Evolutionary conservation across 2,888 invertebrate genomes (phyloP).

Genomic region (Leucoptera coffeella): DNA sequence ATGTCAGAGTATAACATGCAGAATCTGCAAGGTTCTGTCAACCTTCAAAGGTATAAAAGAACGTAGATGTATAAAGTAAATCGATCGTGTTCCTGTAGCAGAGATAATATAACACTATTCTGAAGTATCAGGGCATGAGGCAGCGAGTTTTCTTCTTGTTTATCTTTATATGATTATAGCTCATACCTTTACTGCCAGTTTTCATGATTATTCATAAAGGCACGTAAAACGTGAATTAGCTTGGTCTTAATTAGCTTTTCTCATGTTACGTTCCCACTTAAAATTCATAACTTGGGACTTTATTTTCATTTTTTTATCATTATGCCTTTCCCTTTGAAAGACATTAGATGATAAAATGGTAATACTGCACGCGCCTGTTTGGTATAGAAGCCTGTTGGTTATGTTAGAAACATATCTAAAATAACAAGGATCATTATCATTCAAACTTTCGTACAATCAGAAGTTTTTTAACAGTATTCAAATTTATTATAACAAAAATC

Average conservation of each 20-base stretch:
- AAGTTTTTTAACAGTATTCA: too few relatives aligned
- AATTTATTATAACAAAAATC: too few relatives aligned
- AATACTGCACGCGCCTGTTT: neutral
- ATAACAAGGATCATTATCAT: too few relatives aligned
- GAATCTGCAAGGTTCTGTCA: too few relatives aligned
- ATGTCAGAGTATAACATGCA: too few relatives aligned
- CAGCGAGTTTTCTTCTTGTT: neutral
- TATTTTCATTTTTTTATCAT: slow-evolving; percentile 11
- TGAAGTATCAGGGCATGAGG: neutral
- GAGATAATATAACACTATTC: neutral
- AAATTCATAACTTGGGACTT: slow-evolving; percentile 36
- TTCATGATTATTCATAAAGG: slow-evolving; percentile 35
- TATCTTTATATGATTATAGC: slow-evolving; percentile 8
- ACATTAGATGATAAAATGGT: neutral
- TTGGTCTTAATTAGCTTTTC: slow-evolving; percentile 48
- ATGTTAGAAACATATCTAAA: neutral
- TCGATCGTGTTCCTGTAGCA: neutral
- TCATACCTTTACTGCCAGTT: slow-evolving; percentile 18
- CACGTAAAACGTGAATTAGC: slow-evolving; percentile 46
- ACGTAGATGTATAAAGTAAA: neutral
- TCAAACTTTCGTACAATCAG: too few relatives aligned
- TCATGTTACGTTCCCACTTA: slow-evolving; percentile 43
- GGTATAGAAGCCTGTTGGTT: neutral
- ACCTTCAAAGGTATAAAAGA: neutral
- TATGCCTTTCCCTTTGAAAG: neutral